Percentiles rank a stretch among this genome's conserved stretches.
phyloP scores from a whole-genome alignment of 2,888 invertebrate species.

The Catocala sponsa region DNA sequence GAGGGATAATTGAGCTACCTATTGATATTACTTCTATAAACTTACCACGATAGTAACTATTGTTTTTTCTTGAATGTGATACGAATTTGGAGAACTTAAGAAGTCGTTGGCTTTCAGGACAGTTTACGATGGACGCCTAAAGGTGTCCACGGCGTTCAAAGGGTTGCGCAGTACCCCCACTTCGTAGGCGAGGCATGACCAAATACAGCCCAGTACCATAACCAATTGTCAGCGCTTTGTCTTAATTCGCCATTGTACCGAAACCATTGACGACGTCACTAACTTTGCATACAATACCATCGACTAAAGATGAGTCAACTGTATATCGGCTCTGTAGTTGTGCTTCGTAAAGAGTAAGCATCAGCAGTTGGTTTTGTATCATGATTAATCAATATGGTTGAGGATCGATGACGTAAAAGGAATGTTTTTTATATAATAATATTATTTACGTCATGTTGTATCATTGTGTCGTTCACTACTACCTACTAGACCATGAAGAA shows the following conservation, averaged over 20 bases:
- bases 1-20: no score
- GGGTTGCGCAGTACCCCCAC: conserved; percentile 36
- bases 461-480: no score
- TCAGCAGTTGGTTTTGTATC: conserved; percentile 24
- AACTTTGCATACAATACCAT: conserved; percentile 62
- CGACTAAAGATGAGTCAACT: conserved; percentile 50
- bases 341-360: conserved; percentile 21
- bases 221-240: conserved; percentile 52
- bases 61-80: no score
- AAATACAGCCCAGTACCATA: conserved; percentile 50
- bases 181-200: conserved; percentile 47
- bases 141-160: no score
- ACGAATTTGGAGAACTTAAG: no score
- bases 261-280: conserved; percentile 49
- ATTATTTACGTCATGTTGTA: no score
- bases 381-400: conserved; percentile 29
- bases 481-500: no score
- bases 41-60: no score
- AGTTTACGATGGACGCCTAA: no score
- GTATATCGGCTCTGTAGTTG: conserved; percentile 24
- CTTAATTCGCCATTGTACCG: conserved; percentile 62
- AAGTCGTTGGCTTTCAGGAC: no score
- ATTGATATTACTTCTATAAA: no score
- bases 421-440: background rate
- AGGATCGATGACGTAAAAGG: background rate